phyloP scores from a whole-genome alignment of 2,888 invertebrate genomes.

The Nycteola revayana region DNA sequence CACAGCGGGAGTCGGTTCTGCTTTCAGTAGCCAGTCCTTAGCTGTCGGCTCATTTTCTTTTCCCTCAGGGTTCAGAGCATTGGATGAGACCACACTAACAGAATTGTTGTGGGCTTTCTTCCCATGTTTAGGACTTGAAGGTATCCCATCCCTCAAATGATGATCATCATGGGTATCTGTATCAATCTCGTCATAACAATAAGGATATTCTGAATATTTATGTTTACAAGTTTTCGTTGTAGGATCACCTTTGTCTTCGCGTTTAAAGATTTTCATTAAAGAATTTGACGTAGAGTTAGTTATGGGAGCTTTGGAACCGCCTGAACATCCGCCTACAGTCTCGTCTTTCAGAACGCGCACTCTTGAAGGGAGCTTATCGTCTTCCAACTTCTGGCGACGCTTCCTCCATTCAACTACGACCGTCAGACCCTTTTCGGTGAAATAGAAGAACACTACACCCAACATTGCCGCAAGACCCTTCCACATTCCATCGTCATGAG shows the following conservation, averaged over 20 bases:
- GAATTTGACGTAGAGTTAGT: conserved; percentile 68
- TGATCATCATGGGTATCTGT: conserved; percentile 86
- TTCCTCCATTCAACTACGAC: conserved; percentile 92
- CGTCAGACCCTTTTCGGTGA: conserved; percentile 91
- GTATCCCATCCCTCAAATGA: conserved; percentile 72
- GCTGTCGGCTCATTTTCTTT: conserved; percentile 65
- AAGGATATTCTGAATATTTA: conserved; percentile 94
- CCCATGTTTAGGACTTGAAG: conserved; percentile 64
- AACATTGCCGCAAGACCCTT: conserved; percentile 91
- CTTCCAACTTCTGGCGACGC: conserved; percentile 85
- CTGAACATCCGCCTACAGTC: conserved; percentile 67
- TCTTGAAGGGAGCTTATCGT: conserved; percentile 84
- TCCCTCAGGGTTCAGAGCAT: conserved; percentile 60
- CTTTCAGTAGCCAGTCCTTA: conserved; percentile 69
- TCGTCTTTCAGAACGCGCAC: conserved; percentile 89
- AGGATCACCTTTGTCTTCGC: conserved; percentile 66
- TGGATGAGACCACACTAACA: conserved; percentile 74
- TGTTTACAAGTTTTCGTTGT: conserved; percentile 90
- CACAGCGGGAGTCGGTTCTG: conserved; percentile 54
- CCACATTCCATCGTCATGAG: conserved; percentile 89
- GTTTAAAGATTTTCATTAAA: conserved; percentile 67
- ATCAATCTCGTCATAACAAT: conserved; percentile 93
- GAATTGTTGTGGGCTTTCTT: conserved; percentile 68
- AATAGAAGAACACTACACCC: conserved; percentile 94
- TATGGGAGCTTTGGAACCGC: conserved; percentile 62